Conservation (phyloP, 2,113 vertebrate genomes). For the Struthio camelus region DNA sequence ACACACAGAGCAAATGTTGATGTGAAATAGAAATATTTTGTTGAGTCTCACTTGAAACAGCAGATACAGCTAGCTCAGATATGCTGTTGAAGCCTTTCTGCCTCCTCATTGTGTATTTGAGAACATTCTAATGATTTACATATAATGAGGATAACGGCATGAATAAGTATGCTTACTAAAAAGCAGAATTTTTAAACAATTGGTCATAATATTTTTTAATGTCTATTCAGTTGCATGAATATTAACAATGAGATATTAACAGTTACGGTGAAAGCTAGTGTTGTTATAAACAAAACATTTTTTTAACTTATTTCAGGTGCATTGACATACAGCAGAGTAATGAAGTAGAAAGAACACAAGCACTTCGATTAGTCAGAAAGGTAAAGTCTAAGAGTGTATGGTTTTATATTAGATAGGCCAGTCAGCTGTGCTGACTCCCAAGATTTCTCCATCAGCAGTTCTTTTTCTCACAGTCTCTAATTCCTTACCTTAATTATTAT, state of each 20-base stretch:
- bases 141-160: background rate
- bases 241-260: background rate
- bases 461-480: background rate
- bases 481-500: background rate
- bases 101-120: background rate
- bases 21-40: background rate
- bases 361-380: constrained; percentile 97
- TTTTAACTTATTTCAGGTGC: constrained; percentile 81
- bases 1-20: background rate
- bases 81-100: background rate
- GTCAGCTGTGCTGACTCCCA: background rate
- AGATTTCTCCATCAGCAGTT: background rate
- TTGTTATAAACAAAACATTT: background rate
- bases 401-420: background rate
- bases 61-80: background rate
- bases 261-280: background rate
- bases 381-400: constrained; percentile 64
- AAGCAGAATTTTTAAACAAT: background rate
- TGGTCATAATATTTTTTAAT: background rate
- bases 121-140: background rate
- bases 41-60: background rate
- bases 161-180: background rate
- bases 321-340: constrained; percentile 99
- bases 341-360: constrained; percentile 98
- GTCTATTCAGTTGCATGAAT: background rate